Conservation (phyloP, 2,888 invertebrate genomes). For the Cosmia trapezina region DNA sequence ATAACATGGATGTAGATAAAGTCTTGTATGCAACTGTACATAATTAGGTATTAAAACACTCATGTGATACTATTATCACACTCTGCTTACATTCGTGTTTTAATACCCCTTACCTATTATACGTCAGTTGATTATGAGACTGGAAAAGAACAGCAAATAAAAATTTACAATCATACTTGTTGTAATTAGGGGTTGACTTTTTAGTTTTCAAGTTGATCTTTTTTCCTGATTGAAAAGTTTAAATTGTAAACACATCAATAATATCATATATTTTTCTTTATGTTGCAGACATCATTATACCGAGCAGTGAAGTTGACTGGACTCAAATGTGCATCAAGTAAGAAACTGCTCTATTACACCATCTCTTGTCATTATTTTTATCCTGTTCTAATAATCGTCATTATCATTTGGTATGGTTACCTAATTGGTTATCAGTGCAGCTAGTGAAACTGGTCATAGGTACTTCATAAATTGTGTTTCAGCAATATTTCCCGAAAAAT, state of each 20-base stretch:
- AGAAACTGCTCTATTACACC: conserved; percentile 62
- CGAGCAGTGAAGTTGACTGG: conserved; percentile 81
- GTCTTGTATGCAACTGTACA: too few relatives aligned
- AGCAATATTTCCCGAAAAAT: background rate
- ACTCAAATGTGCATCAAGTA: conserved; percentile 85
- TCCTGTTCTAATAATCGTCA: background rate
- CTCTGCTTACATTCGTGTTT: too few relatives aligned
- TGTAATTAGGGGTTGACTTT: background rate
- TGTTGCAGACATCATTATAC: conserved; percentile 80
- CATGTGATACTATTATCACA: too few relatives aligned
- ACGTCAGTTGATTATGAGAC: too few relatives aligned
- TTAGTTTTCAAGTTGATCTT: background rate
- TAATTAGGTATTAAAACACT: too few relatives aligned
- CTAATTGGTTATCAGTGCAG: background rate
- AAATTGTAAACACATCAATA: background rate
- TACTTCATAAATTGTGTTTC: background rate
- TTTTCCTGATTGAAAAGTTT: background rate
- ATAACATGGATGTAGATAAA: too few relatives aligned
- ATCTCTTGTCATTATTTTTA: background rate
- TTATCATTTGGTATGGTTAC: background rate
- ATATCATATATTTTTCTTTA: conserved; percentile 4
- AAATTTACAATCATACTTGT: background rate
- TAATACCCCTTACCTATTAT: too few relatives aligned
- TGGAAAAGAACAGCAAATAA: background rate
- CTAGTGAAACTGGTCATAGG: background rate